These are phyloP conservation scores for Eclectus roratus DNA, from an alignment of 2,113 vertebrate genomes.

Conservation along the genomic window DNA sequence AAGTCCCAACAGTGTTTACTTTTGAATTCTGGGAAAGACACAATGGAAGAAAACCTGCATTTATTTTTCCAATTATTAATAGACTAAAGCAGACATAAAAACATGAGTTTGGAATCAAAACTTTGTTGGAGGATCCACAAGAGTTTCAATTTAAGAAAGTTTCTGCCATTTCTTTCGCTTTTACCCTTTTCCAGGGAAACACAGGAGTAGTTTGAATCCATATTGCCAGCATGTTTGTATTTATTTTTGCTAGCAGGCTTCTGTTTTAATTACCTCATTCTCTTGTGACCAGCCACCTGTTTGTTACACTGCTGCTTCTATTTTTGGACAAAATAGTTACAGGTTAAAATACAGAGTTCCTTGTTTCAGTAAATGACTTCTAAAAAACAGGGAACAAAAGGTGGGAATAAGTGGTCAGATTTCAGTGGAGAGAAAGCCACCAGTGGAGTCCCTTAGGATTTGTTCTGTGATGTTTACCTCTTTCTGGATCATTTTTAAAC, in stretches of 20 bases:
- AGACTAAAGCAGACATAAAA: background rate
- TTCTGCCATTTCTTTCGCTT: background rate
- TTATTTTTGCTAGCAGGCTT: background rate
- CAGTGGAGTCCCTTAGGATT: background rate
- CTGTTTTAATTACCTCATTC: background rate
- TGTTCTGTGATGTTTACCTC: background rate
- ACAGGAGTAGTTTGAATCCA: background rate
- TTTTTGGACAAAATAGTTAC: background rate
- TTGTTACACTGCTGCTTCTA: background rate
- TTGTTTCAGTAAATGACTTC: background rate
- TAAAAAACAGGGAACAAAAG: background rate
- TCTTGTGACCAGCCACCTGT: conserved; percentile 27
- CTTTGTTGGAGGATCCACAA: background rate
- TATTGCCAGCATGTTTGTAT: background rate
- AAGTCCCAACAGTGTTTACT: background rate
- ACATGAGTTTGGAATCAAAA: background rate
- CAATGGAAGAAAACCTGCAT: background rate
- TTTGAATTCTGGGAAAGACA: background rate
- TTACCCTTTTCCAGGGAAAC: background rate
- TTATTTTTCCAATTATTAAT: background rate
- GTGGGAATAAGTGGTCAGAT: background rate
- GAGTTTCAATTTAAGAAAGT: background rate
- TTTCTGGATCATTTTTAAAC: background rate
- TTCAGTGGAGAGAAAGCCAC: background rate
- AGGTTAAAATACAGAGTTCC: background rate